These are phyloP conservation scores for Blera fallax DNA, from an alignment of 2,888 invertebrate genomes.

Conservation along the genomic window DNA sequence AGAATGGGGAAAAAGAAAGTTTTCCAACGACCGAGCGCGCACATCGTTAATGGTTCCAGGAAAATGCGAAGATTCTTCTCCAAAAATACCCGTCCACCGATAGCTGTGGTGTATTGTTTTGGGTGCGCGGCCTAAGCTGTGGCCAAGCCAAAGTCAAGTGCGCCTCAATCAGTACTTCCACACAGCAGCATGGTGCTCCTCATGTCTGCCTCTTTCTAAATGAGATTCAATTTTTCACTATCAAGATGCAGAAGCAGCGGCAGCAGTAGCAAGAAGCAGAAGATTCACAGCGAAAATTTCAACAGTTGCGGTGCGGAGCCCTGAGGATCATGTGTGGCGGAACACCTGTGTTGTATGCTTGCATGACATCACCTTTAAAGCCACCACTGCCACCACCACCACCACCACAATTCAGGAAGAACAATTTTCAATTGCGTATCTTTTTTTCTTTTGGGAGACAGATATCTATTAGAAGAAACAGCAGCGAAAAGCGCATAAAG, in stretches of 20 bases:
- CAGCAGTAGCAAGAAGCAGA: not conserved
- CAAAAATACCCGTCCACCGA: conserved; percentile 18
- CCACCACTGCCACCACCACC: not conserved
- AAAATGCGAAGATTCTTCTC: conserved; percentile 35
- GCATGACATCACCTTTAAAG: conserved; percentile 60
- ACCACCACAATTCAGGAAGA: conserved; percentile 50
- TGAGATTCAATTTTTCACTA: conserved; percentile 69
- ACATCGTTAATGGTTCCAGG: conserved; percentile 23
- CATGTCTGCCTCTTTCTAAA: conserved; percentile 38
- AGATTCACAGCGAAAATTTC: conserved; percentile 31
- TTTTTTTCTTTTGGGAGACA: conserved; percentile 33
- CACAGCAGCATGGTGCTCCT: not conserved
- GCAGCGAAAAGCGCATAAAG: conserved; percentile 28
- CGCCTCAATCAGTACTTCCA: conserved; percentile 27
- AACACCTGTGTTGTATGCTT: conserved; percentile 63
- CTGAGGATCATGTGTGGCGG: conserved; percentile 37
- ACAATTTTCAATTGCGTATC: conserved; percentile 34
- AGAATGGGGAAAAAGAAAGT: conserved; percentile 62
- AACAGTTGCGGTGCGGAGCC: not conserved
- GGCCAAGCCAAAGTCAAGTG: conserved; percentile 50
- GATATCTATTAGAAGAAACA: conserved; percentile 8
- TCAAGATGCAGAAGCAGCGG: conserved; percentile 48
- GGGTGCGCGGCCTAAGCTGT: not conserved
- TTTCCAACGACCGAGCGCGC: not conserved
- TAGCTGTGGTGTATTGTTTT: conserved; percentile 20